Conservation (phyloP, 2,113 vertebrate genomes). For the Cromileptes altivelis region DNA sequence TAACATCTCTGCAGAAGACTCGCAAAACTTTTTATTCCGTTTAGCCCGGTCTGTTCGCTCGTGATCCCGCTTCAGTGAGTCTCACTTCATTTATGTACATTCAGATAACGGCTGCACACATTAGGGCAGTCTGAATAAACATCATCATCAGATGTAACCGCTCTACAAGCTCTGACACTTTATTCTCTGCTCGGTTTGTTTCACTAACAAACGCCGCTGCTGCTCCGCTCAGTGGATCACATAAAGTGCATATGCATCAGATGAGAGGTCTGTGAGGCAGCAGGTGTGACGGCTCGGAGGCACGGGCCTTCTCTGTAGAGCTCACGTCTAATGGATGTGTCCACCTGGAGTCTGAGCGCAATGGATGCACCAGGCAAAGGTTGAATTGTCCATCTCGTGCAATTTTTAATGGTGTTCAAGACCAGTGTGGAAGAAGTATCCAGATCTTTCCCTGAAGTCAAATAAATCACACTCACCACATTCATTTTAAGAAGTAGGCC, state of each 20-base stretch:
- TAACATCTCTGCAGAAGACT: not conserved
- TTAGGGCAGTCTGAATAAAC: not conserved
- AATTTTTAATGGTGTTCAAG: too few relatives aligned
- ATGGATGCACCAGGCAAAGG: too few relatives aligned
- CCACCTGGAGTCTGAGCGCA: too few relatives aligned
- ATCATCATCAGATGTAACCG: not conserved
- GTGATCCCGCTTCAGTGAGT: not conserved
- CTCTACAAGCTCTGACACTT: not conserved
- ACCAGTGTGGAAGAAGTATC: too few relatives aligned
- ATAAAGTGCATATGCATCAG: not conserved
- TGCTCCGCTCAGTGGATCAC: too few relatives aligned
- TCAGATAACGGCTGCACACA: not conserved
- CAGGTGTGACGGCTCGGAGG: too few relatives aligned
- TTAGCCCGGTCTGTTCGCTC: not conserved
- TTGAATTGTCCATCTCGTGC: too few relatives aligned
- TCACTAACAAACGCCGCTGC: constrained; percentile 17
- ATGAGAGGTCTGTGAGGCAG: not conserved
- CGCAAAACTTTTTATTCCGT: not conserved
- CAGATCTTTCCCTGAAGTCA: too few relatives aligned
- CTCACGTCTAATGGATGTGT: too few relatives aligned
- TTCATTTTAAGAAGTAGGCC: too few relatives aligned
- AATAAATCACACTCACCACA: too few relatives aligned
- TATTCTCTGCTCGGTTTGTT: not conserved
- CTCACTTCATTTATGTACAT: not conserved
- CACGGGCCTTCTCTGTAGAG: too few relatives aligned